phyloP scores from a whole-genome alignment of 2,888 invertebrate species.

The Agriopis marginaria region DNA sequence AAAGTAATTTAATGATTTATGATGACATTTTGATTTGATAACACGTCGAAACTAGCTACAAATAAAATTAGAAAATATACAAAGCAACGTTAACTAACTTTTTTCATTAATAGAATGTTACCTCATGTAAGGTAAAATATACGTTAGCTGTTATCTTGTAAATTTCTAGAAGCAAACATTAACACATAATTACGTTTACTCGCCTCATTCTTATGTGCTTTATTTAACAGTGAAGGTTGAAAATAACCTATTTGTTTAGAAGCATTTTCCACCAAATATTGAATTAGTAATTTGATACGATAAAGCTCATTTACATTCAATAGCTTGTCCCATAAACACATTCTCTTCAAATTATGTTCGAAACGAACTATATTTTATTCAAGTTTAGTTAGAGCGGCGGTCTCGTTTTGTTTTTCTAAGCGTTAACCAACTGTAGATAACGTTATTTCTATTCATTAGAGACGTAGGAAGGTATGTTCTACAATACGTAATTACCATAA shows the following conservation, averaged over 20 bases:
- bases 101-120: neutral
- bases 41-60: neutral
- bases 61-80: neutral
- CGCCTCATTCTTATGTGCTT: neutral
- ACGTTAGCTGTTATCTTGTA: neutral
- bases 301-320: slow-evolving; percentile 25
- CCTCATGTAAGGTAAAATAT: neutral
- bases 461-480: slow-evolving; percentile 33
- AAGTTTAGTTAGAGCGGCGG: slow-evolving; percentile 13
- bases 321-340: slow-evolving; percentile 13
- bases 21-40: slow-evolving; percentile 15
- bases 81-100: neutral
- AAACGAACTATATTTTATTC: slow-evolving; percentile 16
- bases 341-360: slow-evolving; percentile 8
- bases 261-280: slow-evolving; percentile 11
- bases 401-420: slow-evolving; percentile 24
- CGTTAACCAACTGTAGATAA: slow-evolving; percentile 26
- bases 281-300: slow-evolving; percentile 8
- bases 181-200: neutral
- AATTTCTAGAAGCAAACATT: neutral
- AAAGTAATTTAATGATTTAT: slow-evolving; percentile 22
- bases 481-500: slow-evolving; percentile 44
- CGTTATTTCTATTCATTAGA: slow-evolving; percentile 35
- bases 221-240: slow-evolving; percentile 14
- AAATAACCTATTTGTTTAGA: slow-evolving; percentile 9